Percentiles rank a stretch among this genome's conserved stretches.
These are phyloP conservation scores for Lagocephalus sceleratus DNA, from an alignment of 2,797 vertebrate species.

Conservation along the genomic window DNA sequence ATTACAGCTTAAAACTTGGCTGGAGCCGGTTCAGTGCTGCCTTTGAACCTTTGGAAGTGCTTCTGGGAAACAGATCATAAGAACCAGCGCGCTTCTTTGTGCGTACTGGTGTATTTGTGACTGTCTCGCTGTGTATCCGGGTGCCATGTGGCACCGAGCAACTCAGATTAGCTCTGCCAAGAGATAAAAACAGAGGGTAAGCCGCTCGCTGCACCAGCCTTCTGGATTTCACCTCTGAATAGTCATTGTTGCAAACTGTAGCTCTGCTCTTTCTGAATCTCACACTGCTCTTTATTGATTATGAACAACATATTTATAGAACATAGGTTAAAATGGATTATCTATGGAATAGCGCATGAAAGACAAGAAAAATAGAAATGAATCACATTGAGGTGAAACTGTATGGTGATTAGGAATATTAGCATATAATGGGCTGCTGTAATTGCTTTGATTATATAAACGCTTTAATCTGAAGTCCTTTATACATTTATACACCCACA, in stretches of 20 bases:
- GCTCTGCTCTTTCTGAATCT: slow-evolving; percentile 53
- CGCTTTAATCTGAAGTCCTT: slow-evolving; percentile 32
- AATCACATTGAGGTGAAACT: slow-evolving; percentile 15
- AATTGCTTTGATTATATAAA: slow-evolving; percentile 48
- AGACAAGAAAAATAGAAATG: slow-evolving; percentile 12
- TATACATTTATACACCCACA: slow-evolving; percentile 15
- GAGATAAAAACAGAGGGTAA: slow-evolving; percentile 72
- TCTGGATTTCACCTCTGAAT: slow-evolving; percentile 62
- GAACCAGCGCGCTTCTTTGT: slow-evolving; percentile 42
- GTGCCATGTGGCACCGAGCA: slow-evolving; percentile 72
- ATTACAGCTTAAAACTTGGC: slow-evolving; percentile 34
- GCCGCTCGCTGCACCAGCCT: slow-evolving; percentile 61
- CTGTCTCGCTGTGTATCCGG: slow-evolving; percentile 55
- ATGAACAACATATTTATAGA: slow-evolving; percentile 23
- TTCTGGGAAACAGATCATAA: slow-evolving; percentile 58
- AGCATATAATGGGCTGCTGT: slow-evolving; percentile 29
- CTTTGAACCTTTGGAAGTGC: slow-evolving; percentile 63
- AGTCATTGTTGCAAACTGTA: slow-evolving; percentile 55
- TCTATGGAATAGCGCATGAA: slow-evolving; percentile 34
- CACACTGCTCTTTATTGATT: slow-evolving; percentile 35
- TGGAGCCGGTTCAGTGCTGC: slow-evolving; percentile 31
- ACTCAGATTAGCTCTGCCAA: slow-evolving; percentile 66
- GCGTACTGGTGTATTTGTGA: slow-evolving; percentile 15
- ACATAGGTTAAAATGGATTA: slow-evolving; percentile 43
- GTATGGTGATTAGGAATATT: slow-evolving; percentile 29